A percentile compares a stretch with the other conserved stretches of the same genome.
Conservation (phyloP, 2,797 vertebrate genomes). For the Petrocephalus schoutedeni region DNA sequence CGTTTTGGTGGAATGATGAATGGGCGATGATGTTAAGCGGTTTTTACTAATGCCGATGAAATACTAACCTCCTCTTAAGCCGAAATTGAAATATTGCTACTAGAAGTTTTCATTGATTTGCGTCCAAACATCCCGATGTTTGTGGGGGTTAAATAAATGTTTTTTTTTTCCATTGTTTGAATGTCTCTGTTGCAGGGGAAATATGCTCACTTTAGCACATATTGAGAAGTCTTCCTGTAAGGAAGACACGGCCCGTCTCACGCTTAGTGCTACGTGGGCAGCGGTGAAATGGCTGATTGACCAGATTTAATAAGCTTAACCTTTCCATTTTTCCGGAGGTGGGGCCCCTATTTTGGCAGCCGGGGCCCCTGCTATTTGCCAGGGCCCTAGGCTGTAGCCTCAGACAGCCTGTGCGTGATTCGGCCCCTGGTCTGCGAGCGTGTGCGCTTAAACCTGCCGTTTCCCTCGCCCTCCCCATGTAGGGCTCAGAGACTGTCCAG, state of each 20-base stretch:
- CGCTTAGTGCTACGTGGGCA: background rate
- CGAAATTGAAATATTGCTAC: background rate
- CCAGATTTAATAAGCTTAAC: background rate
- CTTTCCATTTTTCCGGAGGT: background rate
- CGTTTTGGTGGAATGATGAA: background rate
- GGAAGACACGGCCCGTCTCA: background rate
- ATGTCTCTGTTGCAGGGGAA: slow-evolving; percentile 36
- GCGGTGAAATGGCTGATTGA: background rate
- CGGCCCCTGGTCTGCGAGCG: background rate
- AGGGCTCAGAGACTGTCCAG: slow-evolving; percentile 66
- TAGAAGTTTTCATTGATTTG: slow-evolving; percentile 19
- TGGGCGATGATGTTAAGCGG: background rate
- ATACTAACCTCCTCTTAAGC: background rate
- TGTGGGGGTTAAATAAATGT: slow-evolving; percentile 30
- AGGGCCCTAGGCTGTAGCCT: background rate
- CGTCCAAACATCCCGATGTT: slow-evolving; percentile 32
- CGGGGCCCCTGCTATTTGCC: background rate
- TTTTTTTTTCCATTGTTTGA: slow-evolving; percentile 37
- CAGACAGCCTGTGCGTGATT: background rate
- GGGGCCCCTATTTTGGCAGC: background rate
- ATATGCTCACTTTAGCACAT: slow-evolving; percentile 39
- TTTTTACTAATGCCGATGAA: background rate
- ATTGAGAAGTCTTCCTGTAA: background rate
- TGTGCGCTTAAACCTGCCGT: background rate
- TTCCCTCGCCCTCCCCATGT: slow-evolving; percentile 26